Evolutionary conservation across 1,140 invertebrate species (phyloP).

Genomic region (Portunus trituberculatus): DNA sequence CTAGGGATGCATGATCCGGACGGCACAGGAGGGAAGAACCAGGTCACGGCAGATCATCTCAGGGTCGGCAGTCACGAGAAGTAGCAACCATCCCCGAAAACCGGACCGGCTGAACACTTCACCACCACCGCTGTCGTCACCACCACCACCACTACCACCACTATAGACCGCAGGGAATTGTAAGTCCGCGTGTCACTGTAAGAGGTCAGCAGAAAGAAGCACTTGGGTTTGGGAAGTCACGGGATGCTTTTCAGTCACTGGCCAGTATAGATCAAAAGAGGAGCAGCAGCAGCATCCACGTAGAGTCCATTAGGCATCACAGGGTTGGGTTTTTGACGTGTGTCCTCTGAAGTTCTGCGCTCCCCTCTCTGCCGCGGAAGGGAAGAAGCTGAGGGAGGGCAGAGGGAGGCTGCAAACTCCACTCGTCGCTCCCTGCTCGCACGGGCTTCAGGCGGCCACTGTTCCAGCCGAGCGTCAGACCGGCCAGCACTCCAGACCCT

Average conservation of each 20-base stretch:
- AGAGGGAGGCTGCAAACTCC: neutral
- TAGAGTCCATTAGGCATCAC: neutral
- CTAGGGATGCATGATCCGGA: neutral
- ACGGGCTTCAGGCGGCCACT: slow-evolving; percentile 16
- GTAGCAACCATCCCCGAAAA: neutral
- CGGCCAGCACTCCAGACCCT: neutral
- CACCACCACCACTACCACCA: slow-evolving; percentile 3
- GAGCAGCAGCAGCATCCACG: neutral
- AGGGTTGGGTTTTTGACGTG: neutral
- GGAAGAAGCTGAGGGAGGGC: neutral
- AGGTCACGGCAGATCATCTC: neutral
- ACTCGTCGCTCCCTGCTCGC: slow-evolving; percentile 7
- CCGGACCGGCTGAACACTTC: neutral
- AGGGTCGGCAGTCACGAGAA: neutral
- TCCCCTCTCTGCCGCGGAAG: neutral
- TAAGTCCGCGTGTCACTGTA: neutral
- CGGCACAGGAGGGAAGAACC: neutral
- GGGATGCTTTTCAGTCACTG: neutral
- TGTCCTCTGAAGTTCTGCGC: neutral
- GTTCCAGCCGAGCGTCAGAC: neutral
- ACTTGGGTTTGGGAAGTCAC: neutral
- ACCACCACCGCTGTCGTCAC: neutral
- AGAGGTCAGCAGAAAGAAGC: neutral
- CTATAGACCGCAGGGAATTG: neutral
- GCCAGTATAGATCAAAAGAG: neutral